Percentiles rank a stretch among this genome's conserved stretches.
phyloP scores from a whole-genome alignment of 2,888 invertebrate genomes.

The Therioaphis trifolii region DNA sequence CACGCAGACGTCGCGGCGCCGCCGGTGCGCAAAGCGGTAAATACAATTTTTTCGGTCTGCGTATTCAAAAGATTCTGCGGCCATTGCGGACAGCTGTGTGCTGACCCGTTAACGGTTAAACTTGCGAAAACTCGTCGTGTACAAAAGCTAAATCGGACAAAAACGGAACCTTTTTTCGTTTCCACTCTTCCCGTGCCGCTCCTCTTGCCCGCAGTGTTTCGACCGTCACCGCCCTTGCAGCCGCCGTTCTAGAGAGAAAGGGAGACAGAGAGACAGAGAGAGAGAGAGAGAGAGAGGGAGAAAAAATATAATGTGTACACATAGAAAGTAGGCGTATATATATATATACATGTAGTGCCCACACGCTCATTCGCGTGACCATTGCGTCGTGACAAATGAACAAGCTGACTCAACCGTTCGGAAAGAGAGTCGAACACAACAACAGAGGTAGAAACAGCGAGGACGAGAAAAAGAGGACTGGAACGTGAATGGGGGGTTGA shows the following conservation, averaged over 20 bases:
- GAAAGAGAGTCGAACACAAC: background rate
- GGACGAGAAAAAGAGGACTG: background rate
- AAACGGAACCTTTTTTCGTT: slow-evolving; percentile 36
- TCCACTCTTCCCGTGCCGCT: background rate
- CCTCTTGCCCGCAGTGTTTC: background rate
- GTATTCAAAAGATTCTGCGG: slow-evolving; percentile 52
- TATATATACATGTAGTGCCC: background rate
- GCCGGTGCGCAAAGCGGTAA: slow-evolving; percentile 14
- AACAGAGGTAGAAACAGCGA: background rate
- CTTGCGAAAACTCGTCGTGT: slow-evolving; percentile 47
- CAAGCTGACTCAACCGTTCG: slow-evolving; percentile 46
- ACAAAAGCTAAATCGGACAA: slow-evolving; percentile 57
- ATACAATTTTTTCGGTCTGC: slow-evolving; percentile 28
- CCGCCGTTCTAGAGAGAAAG: background rate
- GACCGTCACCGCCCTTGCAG: background rate
- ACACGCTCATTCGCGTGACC: slow-evolving; percentile 52
- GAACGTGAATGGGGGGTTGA: too few relatives aligned
- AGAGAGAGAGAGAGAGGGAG: background rate
- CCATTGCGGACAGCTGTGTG: slow-evolving; percentile 58
- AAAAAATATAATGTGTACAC: background rate
- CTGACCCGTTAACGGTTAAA: slow-evolving; percentile 61
- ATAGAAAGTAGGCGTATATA: slow-evolving; percentile 4
- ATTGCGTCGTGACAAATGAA: slow-evolving; percentile 54
- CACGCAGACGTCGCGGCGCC: background rate
- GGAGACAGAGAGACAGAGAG: background rate